Base-by-base conservation (phyloP, 2,888 invertebrate species). In the Sarcophaga caerulescens region DNA sequence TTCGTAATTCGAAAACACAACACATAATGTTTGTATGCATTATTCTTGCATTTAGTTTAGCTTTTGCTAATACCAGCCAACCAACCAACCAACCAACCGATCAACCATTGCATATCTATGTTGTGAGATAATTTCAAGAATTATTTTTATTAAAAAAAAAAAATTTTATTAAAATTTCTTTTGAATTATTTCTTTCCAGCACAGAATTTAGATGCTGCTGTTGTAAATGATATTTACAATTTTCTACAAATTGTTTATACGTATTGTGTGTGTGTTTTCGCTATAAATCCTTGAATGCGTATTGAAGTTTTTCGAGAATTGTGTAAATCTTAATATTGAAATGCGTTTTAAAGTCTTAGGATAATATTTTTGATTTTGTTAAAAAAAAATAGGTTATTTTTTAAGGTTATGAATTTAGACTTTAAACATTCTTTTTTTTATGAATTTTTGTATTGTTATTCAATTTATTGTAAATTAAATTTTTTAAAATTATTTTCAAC, bases 141-240 rank as follows among this genome's bases (percentile, higher is more conserved):
- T 35, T 35, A 35, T 35, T 35, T 35, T 35, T 35, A 35, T 8
- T 35, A 2, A 35, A 35, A 35, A 8, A 35, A 35, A 8, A 35
- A 35, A 60, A 35, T 12, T 70, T 59, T 35, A 60, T n/a, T n/a
- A 17, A 19, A 19, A 47, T 77, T 21, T 70, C 59, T 76, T 76
- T 19, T 57, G 35, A 77, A 45, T 44, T 70, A 65, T 81, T 82
- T 82, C 76, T 77, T 82, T 82, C 65, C 65, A 82, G 82, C 82
- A 23, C 82, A 82, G 82, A 82, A 77, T 60, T 71, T 35, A 65
- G 35, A 65, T 59, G 65, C 60, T 82, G 76, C 65, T 82, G 70
- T 70, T 59, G 70, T 71, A 66, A 76, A 82, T 77, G 65, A 82
- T 77, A 65, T 71, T 59, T 65, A 70, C 63, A 71, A n/a, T 25